These are phyloP conservation scores for Diaperis boleti DNA, from an alignment of 2,888 invertebrate species.

Conservation along the genomic window DNA sequence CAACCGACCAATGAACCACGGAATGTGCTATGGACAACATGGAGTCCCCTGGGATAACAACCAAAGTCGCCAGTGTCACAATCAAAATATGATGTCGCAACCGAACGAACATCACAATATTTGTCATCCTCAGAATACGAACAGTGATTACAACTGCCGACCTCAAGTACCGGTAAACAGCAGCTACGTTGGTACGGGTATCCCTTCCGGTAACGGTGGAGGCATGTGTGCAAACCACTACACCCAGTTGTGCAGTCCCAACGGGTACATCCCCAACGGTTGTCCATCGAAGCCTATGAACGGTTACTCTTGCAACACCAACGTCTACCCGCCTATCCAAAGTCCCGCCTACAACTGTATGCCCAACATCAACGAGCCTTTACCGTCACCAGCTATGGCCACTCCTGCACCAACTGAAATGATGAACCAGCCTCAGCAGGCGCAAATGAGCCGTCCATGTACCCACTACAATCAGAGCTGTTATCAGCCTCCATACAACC, in stretches of 20 bases:
- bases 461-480: conserved; percentile 53
- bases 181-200: conserved; percentile 47
- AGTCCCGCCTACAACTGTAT: conserved; percentile 53
- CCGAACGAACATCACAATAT: conserved; percentile 49
- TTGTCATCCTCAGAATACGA: conserved; percentile 44
- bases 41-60: conserved; percentile 53
- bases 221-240: conserved; percentile 55
- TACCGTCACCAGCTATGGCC: conserved; percentile 62
- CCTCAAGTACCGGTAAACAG: conserved; percentile 50
- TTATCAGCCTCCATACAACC: conserved; percentile 46
- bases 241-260: conserved; percentile 56
- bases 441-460: conserved; percentile 62
- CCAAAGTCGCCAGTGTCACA: conserved; percentile 47
- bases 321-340: conserved; percentile 48
- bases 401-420: conserved; percentile 61
- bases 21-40: conserved; percentile 56
- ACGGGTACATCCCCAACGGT: conserved; percentile 46
- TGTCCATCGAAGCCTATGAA: conserved; percentile 46
- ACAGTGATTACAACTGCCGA: conserved; percentile 50
- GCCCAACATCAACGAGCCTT: conserved; percentile 55
- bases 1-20: conserved; percentile 52
- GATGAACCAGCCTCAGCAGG: conserved; percentile 60
- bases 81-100: conserved; percentile 45
- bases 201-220: conserved; percentile 21
- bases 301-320: conserved; percentile 52